phyloP scores from a whole-genome alignment of 2,888 invertebrate species.

The Latrodectus hesperus region DNA sequence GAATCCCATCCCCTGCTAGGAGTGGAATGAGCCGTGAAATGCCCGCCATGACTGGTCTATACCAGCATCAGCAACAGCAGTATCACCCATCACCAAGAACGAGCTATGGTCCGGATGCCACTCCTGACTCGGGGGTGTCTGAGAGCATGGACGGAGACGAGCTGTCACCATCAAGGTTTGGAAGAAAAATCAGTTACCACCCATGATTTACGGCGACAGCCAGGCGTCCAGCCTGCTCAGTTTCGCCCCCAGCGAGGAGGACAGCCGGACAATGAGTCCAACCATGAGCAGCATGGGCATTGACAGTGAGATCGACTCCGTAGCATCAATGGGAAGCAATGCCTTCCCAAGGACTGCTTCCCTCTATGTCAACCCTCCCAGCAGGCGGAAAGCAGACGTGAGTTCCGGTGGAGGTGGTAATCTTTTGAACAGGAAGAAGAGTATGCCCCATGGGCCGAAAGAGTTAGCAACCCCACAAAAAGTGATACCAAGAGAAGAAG shows the following conservation, averaged over 20 bases:
- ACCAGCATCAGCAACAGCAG: neutral
- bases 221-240: conserved; percentile 63
- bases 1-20: conserved; percentile 57
- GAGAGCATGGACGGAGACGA: conserved; percentile 72
- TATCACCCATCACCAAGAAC: conserved; percentile 36
- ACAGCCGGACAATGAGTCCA: conserved; percentile 50
- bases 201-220: conserved; percentile 66
- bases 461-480: conserved; percentile 82
- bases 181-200: conserved; percentile 69
- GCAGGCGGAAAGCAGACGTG: conserved; percentile 23
- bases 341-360: conserved; percentile 64
- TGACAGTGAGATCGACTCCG: conserved; percentile 51
- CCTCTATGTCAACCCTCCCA: conserved; percentile 65
- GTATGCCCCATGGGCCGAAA: conserved; percentile 88
- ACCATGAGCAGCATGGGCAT: conserved; percentile 54
- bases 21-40: conserved; percentile 20
- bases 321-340: conserved; percentile 32
- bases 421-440: conserved; percentile 91
- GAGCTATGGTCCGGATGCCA: conserved; percentile 71
- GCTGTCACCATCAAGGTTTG: conserved; percentile 68
- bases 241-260: conserved; percentile 66
- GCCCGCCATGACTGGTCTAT: neutral
- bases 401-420: conserved; percentile 74
- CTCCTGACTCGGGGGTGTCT: conserved; percentile 73
- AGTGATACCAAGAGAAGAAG: conserved; percentile 93